Conservation (phyloP, 53 echinoderm and acorn worm genomes). For the Stichopus horrens region DNA sequence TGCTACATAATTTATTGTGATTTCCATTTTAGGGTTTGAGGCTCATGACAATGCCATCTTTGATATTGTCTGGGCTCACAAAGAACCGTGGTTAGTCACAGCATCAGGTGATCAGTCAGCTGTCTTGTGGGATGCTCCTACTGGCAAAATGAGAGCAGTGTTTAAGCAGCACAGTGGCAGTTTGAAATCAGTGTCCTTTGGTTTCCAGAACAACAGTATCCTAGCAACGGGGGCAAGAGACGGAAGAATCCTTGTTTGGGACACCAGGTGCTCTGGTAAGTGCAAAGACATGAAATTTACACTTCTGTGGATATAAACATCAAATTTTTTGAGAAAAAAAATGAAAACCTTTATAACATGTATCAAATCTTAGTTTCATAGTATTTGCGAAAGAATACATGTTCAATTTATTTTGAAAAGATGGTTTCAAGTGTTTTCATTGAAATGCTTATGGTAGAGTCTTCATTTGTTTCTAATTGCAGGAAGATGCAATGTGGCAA, state of each 20-base stretch:
- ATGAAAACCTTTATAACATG: too few relatives aligned
- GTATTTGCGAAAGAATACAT: too few relatives aligned
- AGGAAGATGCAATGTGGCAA: too few relatives aligned
- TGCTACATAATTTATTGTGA: too few relatives aligned
- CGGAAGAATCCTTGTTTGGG: conserved; percentile 94
- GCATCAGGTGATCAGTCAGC: conserved; percentile 98
- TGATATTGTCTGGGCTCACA: conserved; percentile 83
- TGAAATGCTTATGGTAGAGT: too few relatives aligned
- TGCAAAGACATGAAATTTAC: neutral
- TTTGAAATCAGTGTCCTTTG: conserved; percentile 84
- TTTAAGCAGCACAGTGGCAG: conserved; percentile 92
- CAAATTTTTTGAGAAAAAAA: neutral
- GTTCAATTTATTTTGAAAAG: too few relatives aligned
- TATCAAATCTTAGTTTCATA: too few relatives aligned
- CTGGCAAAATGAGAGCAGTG: conserved; percentile 58
- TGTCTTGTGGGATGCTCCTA: conserved; percentile 79
- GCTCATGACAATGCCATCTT: conserved; percentile 97
- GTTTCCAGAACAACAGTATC: conserved; percentile 63
- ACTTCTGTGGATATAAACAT: neutral
- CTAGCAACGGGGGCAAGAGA: conserved; percentile 93
- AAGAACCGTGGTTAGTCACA: conserved; percentile 76
- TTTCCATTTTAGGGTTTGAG: conserved; percentile 62
- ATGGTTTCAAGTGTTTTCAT: too few relatives aligned
- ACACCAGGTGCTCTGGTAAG: conserved; percentile 53
- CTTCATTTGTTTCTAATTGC: too few relatives aligned